Evolutionary conservation across 2,888 invertebrate genomes (phyloP), one percentile per base, ranked within the genome.

Genomic region (Sarcophaga rosellei): DNA sequence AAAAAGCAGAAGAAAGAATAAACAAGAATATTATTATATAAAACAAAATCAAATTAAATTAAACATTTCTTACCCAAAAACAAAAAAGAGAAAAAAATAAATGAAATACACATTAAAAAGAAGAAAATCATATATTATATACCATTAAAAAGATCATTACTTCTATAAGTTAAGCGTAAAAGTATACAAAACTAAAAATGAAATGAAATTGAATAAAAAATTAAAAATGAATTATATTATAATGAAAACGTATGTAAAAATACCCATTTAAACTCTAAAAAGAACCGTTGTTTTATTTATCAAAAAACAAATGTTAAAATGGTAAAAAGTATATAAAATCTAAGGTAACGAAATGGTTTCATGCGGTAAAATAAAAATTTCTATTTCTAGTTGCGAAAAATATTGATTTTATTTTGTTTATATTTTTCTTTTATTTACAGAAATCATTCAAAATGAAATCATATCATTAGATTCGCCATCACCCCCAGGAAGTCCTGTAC

Each of bases 391-490:
- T 12, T 35, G 17, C 23, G 73, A 68, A n/a, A 45, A 66, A 47
- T 57, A 77, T 20, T 75, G 85, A 68, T 79, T 74, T 66, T 21
- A 74, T 80, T 68, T 20, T 79, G 82, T 74, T 15, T 73, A 65
- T 44, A 45, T 47, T 68, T 57, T 84, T 75, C 57, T 75, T 88
- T 68, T 84, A 85, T 85, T 88, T 87, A 23, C 88, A 87, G 89
- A 89, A 82, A 8, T 10, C 35, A 35, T 10, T 8, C 35, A 35
- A 35, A 53, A 85, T 87, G 89, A 89, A 44, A 89, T 91, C 47
- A 91, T 91, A 85, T 90, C 90, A n/a, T 85, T 92, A 84, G 92
- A 92, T 83, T 91, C 92, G 2, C 92, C 92, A 57, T 91, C 92
- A 12, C 92, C 91, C 4, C 92, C 92, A 53, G 87, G 88, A 61